Evolutionary conservation across 92 coral and sea anemone genomes (phyloP).

Genomic region (Zoanthus sansibaricus): DNA sequence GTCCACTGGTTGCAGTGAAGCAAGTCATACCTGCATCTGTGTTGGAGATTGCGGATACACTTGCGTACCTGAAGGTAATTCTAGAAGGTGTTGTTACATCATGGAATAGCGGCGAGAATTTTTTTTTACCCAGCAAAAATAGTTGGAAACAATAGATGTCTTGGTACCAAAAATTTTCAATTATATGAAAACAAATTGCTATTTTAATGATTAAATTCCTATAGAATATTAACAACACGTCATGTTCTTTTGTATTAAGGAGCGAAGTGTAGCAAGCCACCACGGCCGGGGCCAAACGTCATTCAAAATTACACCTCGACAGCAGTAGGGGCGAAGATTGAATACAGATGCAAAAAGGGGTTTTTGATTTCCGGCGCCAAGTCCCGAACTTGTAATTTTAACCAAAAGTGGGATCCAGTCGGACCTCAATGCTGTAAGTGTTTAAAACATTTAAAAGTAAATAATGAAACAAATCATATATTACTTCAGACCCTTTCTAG

Average conservation of each 20-base stretch:
- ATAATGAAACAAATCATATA: no score
- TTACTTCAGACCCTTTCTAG: no score
- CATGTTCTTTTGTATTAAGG: slow-evolving; percentile 15
- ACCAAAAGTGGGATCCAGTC: slow-evolving; percentile 79
- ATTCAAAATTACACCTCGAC: slow-evolving; percentile 50
- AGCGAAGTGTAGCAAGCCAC: slow-evolving; percentile 62
- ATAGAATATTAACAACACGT: neutral
- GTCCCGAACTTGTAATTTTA: slow-evolving; percentile 74
- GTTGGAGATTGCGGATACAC: slow-evolving; percentile 46
- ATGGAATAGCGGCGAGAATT: no score
- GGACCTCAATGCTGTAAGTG: slow-evolving; percentile 80
- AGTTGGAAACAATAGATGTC: no score
- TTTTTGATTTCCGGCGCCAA: slow-evolving; percentile 70
- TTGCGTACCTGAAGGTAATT: slow-evolving; percentile 30
- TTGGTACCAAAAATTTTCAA: no score
- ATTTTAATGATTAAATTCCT: no score
- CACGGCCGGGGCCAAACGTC: slow-evolving; percentile 58
- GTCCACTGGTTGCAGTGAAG: neutral
- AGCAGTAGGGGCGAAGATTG: slow-evolving; percentile 60
- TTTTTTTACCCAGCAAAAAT: no score
- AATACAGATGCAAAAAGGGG: slow-evolving; percentile 74
- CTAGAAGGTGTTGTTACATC: no score
- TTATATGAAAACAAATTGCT: no score
- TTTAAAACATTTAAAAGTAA: neutral
- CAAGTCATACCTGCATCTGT: slow-evolving; percentile 26